Evolutionary conservation across 1,140 invertebrate genomes (phyloP), one percentile per base, ranked within the genome.

Genomic region (Pseudomyrmex cubaensis): DNA sequence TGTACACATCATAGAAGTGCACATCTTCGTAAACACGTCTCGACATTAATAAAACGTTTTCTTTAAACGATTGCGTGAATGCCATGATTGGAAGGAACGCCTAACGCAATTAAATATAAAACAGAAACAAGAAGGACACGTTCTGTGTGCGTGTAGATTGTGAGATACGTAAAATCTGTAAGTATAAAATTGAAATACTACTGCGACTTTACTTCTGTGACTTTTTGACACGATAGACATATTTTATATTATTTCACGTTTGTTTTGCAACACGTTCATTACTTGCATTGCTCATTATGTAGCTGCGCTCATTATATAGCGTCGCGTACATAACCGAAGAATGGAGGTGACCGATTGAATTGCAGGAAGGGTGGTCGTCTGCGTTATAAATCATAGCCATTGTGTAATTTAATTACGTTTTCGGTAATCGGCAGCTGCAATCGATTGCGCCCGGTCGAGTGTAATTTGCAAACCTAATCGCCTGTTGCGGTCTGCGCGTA

Each of bases 381-480:
- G 78, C 20, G 59, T 75, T 74, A 54, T 80, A 84, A 87, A 87
- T 87, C 85, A 75, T 75, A 64, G 46, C 69, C n/a, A 66, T 85
- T 76, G 86, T 85, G 74, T 77, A 88, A 88, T 88, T 77, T 77
- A 83, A 88, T 88, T 83, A 78, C 83, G 59, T 85, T 88, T 88
- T 82, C 76, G 83, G 66, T 88, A 87, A 88, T 88, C 87, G 87
- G 64, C 83, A 72, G 63, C 63, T 70, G 63, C 70, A 56, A 88
- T 87, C 86, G 87, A 88, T 88, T 66, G 72, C 52, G 62, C 48
- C 48, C 35, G 46, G 50, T 48, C 82, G 63, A 59, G 56, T 83
- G 84, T 67, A 83, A 89, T 89, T 89, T 88, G 87, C 86, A 89
- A 89, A 88, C 73, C 84, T 89, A 88, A 89, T 89, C 86, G 87